Evolutionary conservation across 2,113 vertebrate genomes (phyloP).

Genomic region (Balaeniceps rex): DNA sequence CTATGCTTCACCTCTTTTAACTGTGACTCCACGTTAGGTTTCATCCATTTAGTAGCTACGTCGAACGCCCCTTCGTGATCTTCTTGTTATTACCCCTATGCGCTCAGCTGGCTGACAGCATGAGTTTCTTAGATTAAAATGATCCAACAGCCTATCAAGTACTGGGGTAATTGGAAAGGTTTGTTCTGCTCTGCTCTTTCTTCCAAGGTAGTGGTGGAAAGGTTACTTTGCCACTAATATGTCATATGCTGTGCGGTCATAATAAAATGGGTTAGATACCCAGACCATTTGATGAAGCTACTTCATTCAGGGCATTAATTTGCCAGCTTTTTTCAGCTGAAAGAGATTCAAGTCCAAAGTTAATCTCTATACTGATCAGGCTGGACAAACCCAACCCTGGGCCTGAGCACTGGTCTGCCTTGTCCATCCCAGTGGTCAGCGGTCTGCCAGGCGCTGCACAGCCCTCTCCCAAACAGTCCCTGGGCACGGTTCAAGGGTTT

Average conservation of each 20-base stretch:
- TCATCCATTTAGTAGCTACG: neutral
- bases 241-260: neutral
- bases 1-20: neutral
- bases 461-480: neutral
- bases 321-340: neutral
- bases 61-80: neutral
- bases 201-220: neutral
- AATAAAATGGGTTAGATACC: neutral
- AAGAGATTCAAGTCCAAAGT: neutral
- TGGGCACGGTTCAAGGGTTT: neutral
- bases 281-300: neutral
- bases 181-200: neutral
- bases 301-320: neutral
- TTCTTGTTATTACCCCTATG: neutral
- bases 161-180: neutral
- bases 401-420: neutral
- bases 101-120: neutral
- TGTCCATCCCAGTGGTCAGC: neutral
- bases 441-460: neutral
- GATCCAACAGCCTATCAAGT: neutral
- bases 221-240: neutral
- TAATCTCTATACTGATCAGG: fast-evolving
- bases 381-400: neutral
- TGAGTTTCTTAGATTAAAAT: neutral
- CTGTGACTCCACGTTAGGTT: neutral